Conservation (phyloP, 2,797 vertebrate species). For the Manis pentadactyla region DNA sequence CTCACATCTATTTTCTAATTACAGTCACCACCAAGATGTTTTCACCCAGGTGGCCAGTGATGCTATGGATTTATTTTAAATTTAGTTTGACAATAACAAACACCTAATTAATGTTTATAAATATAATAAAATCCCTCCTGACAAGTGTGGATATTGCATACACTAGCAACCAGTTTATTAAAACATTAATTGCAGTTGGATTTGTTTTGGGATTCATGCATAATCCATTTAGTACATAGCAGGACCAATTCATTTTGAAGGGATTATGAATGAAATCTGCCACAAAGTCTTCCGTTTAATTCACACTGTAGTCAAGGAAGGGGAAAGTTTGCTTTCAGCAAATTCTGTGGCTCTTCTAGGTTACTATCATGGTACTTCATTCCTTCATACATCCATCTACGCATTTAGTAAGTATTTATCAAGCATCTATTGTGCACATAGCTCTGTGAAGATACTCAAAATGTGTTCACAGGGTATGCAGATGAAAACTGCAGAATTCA, state of each 20-base stretch:
- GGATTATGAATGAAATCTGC: slow-evolving; percentile 89
- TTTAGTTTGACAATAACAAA: slow-evolving; percentile 90
- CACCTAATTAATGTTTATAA: slow-evolving; percentile 91
- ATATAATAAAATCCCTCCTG: slow-evolving; percentile 88
- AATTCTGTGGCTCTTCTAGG: slow-evolving; percentile 51
- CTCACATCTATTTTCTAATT: slow-evolving; percentile 90
- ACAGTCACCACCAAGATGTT: slow-evolving; percentile 88
- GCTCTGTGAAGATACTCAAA: neutral
- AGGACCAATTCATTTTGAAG: slow-evolving; percentile 88
- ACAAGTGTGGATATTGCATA: slow-evolving; percentile 87
- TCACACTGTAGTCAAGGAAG: slow-evolving; percentile 66
- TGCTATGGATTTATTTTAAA: slow-evolving; percentile 90
- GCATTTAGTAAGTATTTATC: neutral
- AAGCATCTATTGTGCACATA: neutral
- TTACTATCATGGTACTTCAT: neutral
- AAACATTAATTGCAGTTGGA: slow-evolving; percentile 90
- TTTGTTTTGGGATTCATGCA: slow-evolving; percentile 88
- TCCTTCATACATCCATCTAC: neutral
- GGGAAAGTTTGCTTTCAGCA: slow-evolving; percentile 72
- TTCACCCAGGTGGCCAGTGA: slow-evolving; percentile 89
- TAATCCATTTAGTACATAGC: slow-evolving; percentile 91
- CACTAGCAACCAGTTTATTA: slow-evolving; percentile 88
- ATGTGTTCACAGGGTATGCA: neutral
- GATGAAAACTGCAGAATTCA: neutral
- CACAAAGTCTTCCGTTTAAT: slow-evolving; percentile 83